phyloP scores from a whole-genome alignment of 2,113 vertebrate species.

The Delphinus delphis region DNA sequence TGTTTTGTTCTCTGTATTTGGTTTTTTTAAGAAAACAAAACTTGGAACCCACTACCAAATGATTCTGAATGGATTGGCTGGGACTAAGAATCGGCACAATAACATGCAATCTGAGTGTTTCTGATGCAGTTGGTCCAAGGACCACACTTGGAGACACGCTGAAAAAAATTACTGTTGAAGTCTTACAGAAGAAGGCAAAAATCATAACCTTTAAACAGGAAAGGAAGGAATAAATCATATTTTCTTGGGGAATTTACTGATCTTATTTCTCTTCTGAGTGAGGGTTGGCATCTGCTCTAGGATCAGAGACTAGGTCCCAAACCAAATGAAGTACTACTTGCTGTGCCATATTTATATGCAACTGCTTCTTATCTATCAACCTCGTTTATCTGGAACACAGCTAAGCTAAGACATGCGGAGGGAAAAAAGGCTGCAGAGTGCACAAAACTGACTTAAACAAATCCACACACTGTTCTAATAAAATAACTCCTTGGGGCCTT shows the following conservation, averaged over 20 bases:
- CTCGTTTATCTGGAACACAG: neutral
- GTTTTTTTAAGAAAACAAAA: neutral
- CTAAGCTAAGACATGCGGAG: neutral
- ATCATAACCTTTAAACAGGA: neutral
- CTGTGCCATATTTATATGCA: neutral
- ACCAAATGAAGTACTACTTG: neutral
- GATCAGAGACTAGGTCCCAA: neutral
- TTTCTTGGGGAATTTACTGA: neutral
- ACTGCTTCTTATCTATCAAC: neutral
- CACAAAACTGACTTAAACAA: neutral
- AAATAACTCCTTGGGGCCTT: neutral
- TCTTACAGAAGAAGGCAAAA: neutral
- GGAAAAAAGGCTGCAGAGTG: neutral
- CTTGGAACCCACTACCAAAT: neutral
- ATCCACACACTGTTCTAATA: neutral
- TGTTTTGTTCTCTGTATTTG: neutral
- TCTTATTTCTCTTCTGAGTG: slow-evolving; percentile 13
- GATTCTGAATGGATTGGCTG: neutral
- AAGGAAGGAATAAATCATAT: neutral
- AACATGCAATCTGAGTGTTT: neutral
- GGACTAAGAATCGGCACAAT: neutral
- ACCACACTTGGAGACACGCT: neutral
- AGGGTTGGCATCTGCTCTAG: neutral
- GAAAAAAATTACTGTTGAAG: neutral
- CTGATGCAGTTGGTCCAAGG: neutral